These are phyloP conservation scores for Scrobipalpa atriplicella DNA, from an alignment of 2,888 invertebrate genomes.

Conservation along the genomic window DNA sequence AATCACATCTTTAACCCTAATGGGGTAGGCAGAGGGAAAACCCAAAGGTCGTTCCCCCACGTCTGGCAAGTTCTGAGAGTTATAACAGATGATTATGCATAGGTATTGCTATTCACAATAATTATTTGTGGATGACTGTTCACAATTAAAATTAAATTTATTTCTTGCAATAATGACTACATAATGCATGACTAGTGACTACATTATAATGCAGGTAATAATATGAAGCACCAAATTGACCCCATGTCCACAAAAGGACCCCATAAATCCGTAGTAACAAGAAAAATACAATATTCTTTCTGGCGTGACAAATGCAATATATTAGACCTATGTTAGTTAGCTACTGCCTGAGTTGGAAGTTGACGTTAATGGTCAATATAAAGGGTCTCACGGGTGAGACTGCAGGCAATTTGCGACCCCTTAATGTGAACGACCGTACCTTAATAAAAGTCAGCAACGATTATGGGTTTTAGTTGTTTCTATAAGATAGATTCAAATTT, in stretches of 20 bases:
- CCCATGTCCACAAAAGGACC: background rate
- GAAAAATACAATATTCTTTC: background rate
- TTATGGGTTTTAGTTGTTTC: background rate
- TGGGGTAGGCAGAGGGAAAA: too few relatives aligned
- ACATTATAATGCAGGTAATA: too few relatives aligned
- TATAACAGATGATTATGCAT: background rate
- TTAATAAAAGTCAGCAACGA: background rate
- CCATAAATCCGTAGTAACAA: background rate
- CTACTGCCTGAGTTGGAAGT: background rate
- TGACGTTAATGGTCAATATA: constrained; percentile 3
- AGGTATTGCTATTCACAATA: too few relatives aligned
- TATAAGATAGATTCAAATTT: background rate
- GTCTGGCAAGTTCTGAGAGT: too few relatives aligned
- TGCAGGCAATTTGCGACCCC: constrained; percentile 1
- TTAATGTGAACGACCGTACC: background rate
- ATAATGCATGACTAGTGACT: too few relatives aligned
- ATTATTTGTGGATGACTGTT: too few relatives aligned
- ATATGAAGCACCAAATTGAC: too few relatives aligned
- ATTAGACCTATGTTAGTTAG: background rate
- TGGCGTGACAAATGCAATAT: background rate
- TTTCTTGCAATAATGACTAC: too few relatives aligned
- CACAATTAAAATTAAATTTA: too few relatives aligned
- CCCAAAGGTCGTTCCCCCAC: too few relatives aligned
- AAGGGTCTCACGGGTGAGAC: background rate
- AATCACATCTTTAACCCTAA: too few relatives aligned